phyloP scores from a whole-genome alignment of 1,140 invertebrate genomes.

The Neodiprion lecontei region DNA sequence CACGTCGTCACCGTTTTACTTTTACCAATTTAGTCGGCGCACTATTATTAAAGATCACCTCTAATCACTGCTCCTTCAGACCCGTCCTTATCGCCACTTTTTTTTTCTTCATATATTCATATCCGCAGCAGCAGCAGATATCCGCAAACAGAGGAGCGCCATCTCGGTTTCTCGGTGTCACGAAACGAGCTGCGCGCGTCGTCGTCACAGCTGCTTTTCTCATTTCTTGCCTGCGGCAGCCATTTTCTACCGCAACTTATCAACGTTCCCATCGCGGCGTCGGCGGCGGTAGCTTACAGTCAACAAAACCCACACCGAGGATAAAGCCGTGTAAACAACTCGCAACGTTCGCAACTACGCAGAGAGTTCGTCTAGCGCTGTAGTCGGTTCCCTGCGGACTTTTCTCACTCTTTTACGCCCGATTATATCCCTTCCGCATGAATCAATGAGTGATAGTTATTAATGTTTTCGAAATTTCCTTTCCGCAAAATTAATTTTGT shows the following conservation, averaged over 20 bases:
- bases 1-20: background rate
- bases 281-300: background rate
- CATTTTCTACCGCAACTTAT: background rate
- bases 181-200: background rate
- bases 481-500: too few relatives aligned
- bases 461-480: too few relatives aligned
- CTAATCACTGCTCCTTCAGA: background rate
- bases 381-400: too few relatives aligned
- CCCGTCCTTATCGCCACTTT: conserved; percentile 11
- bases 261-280: background rate
- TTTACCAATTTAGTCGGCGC: background rate
- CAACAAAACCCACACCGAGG: background rate
- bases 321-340: too few relatives aligned
- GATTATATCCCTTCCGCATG: too few relatives aligned
- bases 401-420: too few relatives aligned
- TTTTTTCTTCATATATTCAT: conserved; percentile 47
- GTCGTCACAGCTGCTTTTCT: background rate
- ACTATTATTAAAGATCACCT: background rate
- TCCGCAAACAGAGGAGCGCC: conserved; percentile 56
- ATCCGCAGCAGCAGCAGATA: conserved; percentile 43
- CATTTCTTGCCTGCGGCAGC: background rate
- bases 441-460: too few relatives aligned
- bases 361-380: too few relatives aligned
- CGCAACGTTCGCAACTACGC: too few relatives aligned
- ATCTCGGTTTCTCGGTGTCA: conserved; percentile 43